Percentiles rank a stretch among this genome's conserved stretches.
Conservation (phyloP, 2,888 invertebrate species). For the Cyclophora punctaria region DNA sequence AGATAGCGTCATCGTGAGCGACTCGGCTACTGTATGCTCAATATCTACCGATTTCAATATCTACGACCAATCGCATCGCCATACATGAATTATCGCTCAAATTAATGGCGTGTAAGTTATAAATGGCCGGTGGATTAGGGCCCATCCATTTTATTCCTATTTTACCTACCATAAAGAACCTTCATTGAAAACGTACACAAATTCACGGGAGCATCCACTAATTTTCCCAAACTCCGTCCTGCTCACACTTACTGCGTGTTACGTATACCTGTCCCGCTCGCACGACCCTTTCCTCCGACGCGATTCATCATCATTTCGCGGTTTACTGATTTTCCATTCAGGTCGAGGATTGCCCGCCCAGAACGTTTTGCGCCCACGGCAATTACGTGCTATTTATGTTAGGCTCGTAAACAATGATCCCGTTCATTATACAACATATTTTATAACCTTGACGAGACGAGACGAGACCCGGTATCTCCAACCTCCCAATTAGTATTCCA, state of each 20-base stretch:
- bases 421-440: conserved; percentile 10
- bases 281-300: conserved; percentile 54
- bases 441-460: conserved; percentile 34
- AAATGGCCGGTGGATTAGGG: conserved; percentile 71
- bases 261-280: conserved; percentile 40
- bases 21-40: conserved; percentile 34
- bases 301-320: conserved; percentile 76
- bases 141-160: conserved; percentile 72
- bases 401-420: conserved; percentile 14
- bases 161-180: conserved; percentile 73
- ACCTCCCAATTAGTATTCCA: conserved; percentile 72
- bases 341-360: conserved; percentile 37
- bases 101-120: conserved; percentile 75
- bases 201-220: conserved; percentile 69
- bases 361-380: conserved; percentile 26
- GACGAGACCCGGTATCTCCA: conserved; percentile 50
- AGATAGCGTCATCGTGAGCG: conserved; percentile 32
- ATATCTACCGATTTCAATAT: conserved; percentile 42
- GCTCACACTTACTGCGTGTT: conserved; percentile 29
- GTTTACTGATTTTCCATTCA: conserved; percentile 72
- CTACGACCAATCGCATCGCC: conserved; percentile 61
- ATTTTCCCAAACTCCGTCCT: conserved; percentile 54
- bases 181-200: conserved; percentile 75
- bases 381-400: conserved; percentile 24
- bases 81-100: conserved; percentile 70